Evolutionary conservation across 2,888 invertebrate species (phyloP).

Genomic region (Stomorhina lunata): DNA sequence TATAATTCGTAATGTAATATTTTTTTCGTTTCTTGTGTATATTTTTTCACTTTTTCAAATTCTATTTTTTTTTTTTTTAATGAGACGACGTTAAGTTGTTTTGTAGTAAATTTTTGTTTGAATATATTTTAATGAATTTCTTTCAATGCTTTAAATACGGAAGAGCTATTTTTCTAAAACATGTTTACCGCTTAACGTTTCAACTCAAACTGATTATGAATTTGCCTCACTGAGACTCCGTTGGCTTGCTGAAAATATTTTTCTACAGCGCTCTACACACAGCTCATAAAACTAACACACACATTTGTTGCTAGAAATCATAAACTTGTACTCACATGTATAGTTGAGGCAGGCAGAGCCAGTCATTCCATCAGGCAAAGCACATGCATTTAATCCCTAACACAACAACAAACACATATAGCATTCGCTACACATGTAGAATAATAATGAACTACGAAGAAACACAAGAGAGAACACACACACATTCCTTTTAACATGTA

Average conservation of each 20-base stretch:
- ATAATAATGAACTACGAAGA: too few species aligned
- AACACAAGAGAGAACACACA: slow-evolving; percentile 44
- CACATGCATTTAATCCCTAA: slow-evolving; percentile 45
- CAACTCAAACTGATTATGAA: slow-evolving; percentile 79
- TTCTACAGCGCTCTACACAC: slow-evolving; percentile 48
- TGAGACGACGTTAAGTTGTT: slow-evolving; percentile 60
- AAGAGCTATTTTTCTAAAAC: slow-evolving; percentile 76
- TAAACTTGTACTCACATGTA: too few species aligned
- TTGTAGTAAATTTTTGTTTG: slow-evolving; percentile 60
- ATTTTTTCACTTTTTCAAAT: slow-evolving; percentile 42
- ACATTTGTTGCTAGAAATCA: neutral
- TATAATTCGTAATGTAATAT: neutral
- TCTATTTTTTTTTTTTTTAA: slow-evolving; percentile 60
- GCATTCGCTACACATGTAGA: slow-evolving; percentile 4
- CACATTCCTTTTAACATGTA: neutral
- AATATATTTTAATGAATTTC: slow-evolving; percentile 50
- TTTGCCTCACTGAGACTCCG: slow-evolving; percentile 77
- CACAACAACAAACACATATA: slow-evolving; percentile 23
- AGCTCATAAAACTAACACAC: slow-evolving; percentile 65
- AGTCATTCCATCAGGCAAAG: too few species aligned
- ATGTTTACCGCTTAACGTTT: slow-evolving; percentile 80
- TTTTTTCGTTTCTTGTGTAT: slow-evolving; percentile 33
- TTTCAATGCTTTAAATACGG: slow-evolving; percentile 52
- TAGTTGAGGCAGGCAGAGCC: too few species aligned
- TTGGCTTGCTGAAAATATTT: slow-evolving; percentile 77